Evolutionary conservation across 2,113 vertebrate genomes (phyloP), one percentile per base, ranked within the genome.

Genomic region (Oxyruncus cristatus): DNA sequence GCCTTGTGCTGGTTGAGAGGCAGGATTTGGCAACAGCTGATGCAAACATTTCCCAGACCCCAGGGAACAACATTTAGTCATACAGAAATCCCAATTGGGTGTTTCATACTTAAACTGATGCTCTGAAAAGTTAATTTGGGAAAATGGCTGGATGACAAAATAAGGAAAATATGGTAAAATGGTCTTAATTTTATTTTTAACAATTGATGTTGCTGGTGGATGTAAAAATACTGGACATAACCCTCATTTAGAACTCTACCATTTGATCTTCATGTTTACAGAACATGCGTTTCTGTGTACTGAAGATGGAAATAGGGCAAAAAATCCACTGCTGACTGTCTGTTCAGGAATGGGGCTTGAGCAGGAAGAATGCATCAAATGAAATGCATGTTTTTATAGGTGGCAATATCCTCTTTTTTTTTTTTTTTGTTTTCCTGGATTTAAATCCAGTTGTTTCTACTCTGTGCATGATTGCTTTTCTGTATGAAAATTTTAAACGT

Each of bases 101-200:
- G 41, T 71, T 87, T 93, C 76, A 74, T 96, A 33, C 59, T 91
- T 93, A 86, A 92, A 80, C 63, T 75, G 7, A n/a, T 92, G 47
- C 63, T 65, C 72, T 63, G 88, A 71, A 71, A 95, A 92, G 44
- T 61, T 88, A 92, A 85, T 77, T 80, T 89, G 56, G 65, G 92
- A 76, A 94, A 94, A 88, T 39, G 20, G 9, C 8, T 6, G 9
- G 35, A 96, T 93, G 79, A 93, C 47, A 71, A 86, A 94, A 44
- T 30, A 81, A 85, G 83, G n/a, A 94, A 95, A 95, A 85, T 70
- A 79, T 19, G 52, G 72, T 47, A 58, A 83, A 88, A 85, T 39
- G 6, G 15, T 47, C 82, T 81, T 90, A 47, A 88, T 77, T 86
- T 93, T 91, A 71, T 92, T 95, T 94, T 88, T 93, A 94, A 72